Evolutionary conservation across 1,140 invertebrate genomes (phyloP), one percentile per base, ranked within the genome.

Genomic region (Ostrea edulis): DNA sequence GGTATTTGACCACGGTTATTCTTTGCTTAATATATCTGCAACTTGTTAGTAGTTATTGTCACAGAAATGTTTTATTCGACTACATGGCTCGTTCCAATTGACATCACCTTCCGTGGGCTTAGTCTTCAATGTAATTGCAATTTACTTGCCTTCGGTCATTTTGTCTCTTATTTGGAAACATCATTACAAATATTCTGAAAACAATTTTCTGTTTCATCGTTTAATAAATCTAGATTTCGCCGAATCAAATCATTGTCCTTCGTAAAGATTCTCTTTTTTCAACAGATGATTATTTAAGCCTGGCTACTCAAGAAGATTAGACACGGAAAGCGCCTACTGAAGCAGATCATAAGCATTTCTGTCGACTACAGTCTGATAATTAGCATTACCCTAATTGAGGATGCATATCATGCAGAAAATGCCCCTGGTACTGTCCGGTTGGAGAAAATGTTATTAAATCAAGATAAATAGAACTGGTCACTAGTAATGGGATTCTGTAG

Each of bases 281-380:
- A 68, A 54, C 85, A 86, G 71, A 81, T 81, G 85, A 86, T 86
- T 86, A 86, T 71, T 86, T 86, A 86, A 86, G 85, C 85, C 53
- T 81, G 51, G 54, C 44, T 86, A 81, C 68, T 81, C 65, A 68
- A 81, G 85, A 86, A 86, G 68, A 86, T 86, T 86, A 86, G 51
- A 54, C 77, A 77, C 68, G 68, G 25, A 29, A 14, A 25, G 68
- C 68, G 68, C 25, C 68, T 51, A 85, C 11, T 85, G 84, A 85
- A 85, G 84, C 62, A 85, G 68, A 68, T 68, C 68, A 77, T 29
- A 62, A 62, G 55, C 55, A n/a, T n/a, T 62, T n/a, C 55, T 62
- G 17, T 62, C 55, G 25, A 12, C 68, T 29, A 77, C 68, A 29
- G 68, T 77, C 7, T 35, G 68, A 14, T 77, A 77, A 77, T 77